Evolutionary conservation across 2,888 invertebrate species (phyloP).

Genomic region (Ennomos quercinarius): DNA sequence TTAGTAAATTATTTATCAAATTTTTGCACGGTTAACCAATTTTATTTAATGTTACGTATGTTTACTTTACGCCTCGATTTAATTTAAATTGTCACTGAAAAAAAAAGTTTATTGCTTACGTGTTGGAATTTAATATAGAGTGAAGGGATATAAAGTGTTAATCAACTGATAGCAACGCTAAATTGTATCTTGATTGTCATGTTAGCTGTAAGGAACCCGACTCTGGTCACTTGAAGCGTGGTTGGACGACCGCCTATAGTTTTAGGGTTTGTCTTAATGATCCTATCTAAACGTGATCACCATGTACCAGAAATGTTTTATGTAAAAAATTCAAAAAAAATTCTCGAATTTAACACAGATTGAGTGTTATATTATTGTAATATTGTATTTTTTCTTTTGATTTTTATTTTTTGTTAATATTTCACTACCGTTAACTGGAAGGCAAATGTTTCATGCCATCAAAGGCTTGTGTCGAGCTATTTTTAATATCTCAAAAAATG

Average conservation of each 20-base stretch:
- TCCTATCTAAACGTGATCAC: conserved; percentile 1
- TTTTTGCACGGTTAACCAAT: neutral
- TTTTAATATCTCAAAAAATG: no score
- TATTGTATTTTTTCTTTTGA: no score
- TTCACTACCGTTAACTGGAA: no score
- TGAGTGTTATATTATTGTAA: no score
- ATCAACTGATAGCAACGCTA: neutral
- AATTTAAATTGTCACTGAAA: neutral
- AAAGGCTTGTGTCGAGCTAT: no score
- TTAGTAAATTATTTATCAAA: no score
- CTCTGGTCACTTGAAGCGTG: conserved; percentile 69
- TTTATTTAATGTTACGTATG: conserved; percentile 2
- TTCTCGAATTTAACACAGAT: no score
- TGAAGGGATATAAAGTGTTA: conserved; percentile 1
- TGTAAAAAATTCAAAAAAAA: no score
- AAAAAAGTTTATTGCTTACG: neutral
- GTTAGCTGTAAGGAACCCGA: conserved; percentile 65
- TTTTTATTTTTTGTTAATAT: no score
- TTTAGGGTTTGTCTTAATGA: conserved; percentile 48
- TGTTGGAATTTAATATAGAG: neutral
- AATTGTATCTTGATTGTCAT: conserved; percentile 19
- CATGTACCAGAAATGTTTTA: no score
- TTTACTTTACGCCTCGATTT: neutral
- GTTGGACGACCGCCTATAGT: conserved; percentile 82
- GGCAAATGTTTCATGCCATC: no score